Evolutionary conservation across 2,797 vertebrate genomes (phyloP).

Genomic region (Ciconia nigra): DNA sequence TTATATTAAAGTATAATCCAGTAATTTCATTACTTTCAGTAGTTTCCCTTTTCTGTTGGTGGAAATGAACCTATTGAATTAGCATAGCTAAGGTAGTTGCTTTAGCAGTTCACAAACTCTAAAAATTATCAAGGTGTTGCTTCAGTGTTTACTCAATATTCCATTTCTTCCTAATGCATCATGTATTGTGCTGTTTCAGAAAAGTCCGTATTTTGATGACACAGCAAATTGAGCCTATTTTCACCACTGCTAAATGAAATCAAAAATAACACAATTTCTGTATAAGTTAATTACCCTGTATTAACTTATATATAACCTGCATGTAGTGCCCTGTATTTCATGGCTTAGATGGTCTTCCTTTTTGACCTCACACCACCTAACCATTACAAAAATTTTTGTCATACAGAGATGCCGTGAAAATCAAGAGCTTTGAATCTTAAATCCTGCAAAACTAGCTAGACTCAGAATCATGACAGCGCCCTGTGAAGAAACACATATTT

Average conservation of each 20-base stretch:
- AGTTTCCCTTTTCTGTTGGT: not conserved
- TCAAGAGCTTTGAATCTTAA: not conserved
- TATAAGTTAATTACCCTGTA: not conserved
- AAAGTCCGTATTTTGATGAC: not conserved
- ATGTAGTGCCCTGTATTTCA: not conserved
- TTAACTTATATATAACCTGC: not conserved
- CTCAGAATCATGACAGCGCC: not conserved
- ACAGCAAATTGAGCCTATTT: not conserved
- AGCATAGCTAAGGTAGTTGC: not conserved
- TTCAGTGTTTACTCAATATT: not conserved
- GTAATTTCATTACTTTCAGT: not conserved
- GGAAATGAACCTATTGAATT: not conserved
- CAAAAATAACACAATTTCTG: not conserved
- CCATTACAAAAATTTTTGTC: not conserved
- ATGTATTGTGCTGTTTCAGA: not conserved
- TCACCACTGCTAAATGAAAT: not conserved
- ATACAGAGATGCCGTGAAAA: not conserved
- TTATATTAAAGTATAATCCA: not conserved
- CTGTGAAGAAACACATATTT: not conserved
- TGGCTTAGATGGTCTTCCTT: not conserved
- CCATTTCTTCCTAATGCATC: not conserved
- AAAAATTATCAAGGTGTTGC: not conserved
- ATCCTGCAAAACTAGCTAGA: constrained; percentile 1
- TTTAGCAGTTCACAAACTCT: not conserved
- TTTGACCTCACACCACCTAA: not conserved